Evolutionary conservation across 1,140 invertebrate genomes (phyloP), one percentile per base, ranked within the genome.

Genomic region (Lucilia sericata): DNA sequence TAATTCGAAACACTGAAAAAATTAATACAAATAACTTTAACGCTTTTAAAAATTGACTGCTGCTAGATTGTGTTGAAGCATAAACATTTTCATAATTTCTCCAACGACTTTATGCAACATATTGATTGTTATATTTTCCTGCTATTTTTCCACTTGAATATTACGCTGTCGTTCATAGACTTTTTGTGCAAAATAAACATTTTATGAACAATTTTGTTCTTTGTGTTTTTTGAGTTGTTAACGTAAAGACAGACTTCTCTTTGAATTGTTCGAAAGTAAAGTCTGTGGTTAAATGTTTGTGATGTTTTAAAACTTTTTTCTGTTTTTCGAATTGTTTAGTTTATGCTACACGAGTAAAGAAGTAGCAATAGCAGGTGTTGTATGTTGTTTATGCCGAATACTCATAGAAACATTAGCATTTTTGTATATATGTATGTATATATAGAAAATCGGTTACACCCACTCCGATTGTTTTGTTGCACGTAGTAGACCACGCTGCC

Each of bases 351-450:
- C n/a, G 9, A 21, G 19, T 21, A 25, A 4, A 21, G 19, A 10
- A 25, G n/a, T n/a, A 70, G 10, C 65, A 70, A 8, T 19, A 70
- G 65, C 65, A 70, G 65, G 65, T 70, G 65, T 70, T 70, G 65
- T 70, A 70, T 70, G 19, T 70, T 70, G 60, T 70, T 70, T 70
- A 70, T 70, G 19, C 65, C 9, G 19, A 19, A 70, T 25, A 70
- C 65, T 9, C 10, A 70, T 70, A 70, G n/a, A 70, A 25, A 70
- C n/a, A 70, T 70, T 70, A 70, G 65, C 65, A 70, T 70, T 70
- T 70, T 21, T 12, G 19, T 21, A 21, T 70, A 25, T 21, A 21
- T 21, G n/a, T n/a, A n/a, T n/a, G n/a, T n/a, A 4, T 21, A 21
- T 60, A 17, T 17, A n/a, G 5, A 17, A n/a, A n/a, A 17, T 17